A percentile compares a stretch with the other conserved stretches of the same genome.
These are phyloP conservation scores for Nebria salina DNA, from an alignment of 2,888 invertebrate genomes.

Conservation along the genomic window DNA sequence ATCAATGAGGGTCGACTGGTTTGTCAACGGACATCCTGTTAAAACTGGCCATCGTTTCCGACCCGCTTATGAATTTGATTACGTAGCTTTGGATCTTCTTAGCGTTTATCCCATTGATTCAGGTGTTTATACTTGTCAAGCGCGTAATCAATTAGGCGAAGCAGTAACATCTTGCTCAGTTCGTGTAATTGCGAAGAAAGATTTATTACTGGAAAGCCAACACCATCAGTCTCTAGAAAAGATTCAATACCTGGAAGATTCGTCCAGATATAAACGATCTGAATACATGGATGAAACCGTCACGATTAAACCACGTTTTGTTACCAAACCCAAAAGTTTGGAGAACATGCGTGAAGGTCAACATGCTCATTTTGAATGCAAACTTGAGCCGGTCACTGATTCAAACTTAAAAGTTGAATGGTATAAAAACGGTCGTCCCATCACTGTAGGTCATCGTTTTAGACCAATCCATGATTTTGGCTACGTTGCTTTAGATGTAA, in stretches of 20 bases:
- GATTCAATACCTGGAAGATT: constrained; percentile 90
- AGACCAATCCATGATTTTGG: constrained; percentile 98
- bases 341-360: constrained; percentile 88
- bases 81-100: constrained; percentile 93
- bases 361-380: constrained; percentile 97
- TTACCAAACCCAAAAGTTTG: constrained; percentile 87
- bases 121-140: constrained; percentile 95
- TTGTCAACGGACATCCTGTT: constrained; percentile 92
- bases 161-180: constrained; percentile 93
- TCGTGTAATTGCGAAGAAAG: constrained; percentile 88
- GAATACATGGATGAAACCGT: constrained; percentile 85
- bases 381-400: constrained; percentile 96
- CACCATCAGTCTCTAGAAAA: constrained; percentile 92
- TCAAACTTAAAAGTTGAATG: constrained; percentile 96
- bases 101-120: constrained; percentile 98
- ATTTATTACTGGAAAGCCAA: constrained; percentile 86
- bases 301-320: constrained; percentile 84
- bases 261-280: constrained; percentile 83
- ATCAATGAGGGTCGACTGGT: constrained; percentile 96
- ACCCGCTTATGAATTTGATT: constrained; percentile 96
- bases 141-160: constrained; percentile 93
- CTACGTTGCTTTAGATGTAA: constrained; percentile 96
- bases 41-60: constrained; percentile 94
- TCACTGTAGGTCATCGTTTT: constrained; percentile 94
- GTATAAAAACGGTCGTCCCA: constrained; percentile 94